Percentiles rank a stretch among this genome's conserved stretches.
Evolutionary conservation across 1,140 invertebrate species (phyloP).

Genomic region (Philotrypesis tridentata): DNA sequence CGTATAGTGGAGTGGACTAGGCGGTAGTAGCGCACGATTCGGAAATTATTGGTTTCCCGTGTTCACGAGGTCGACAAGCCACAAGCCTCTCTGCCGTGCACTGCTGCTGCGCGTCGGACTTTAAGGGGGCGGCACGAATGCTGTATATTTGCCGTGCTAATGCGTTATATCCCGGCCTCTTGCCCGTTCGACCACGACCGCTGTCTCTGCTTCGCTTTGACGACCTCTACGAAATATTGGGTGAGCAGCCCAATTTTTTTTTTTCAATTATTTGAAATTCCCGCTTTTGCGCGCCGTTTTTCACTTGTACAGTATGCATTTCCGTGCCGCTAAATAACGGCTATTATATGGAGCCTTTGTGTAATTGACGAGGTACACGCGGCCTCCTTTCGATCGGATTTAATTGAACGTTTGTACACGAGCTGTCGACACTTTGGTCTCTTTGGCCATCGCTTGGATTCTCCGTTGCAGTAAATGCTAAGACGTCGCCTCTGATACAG

Average conservation of each 20-base stretch:
- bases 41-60: slow-evolving; percentile 30
- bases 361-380: not conserved
- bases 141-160: not conserved
- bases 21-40: not conserved
- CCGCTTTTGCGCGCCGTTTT: not conserved
- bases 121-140: not conserved
- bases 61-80: not conserved
- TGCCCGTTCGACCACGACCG: not conserved
- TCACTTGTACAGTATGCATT: not conserved
- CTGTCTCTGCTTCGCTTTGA: not conserved
- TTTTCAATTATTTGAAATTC: too few relatives aligned
- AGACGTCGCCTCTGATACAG: too few relatives aligned
- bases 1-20: not conserved
- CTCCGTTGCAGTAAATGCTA: not conserved
- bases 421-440: not conserved
- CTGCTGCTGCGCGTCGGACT: not conserved
- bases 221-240: too few relatives aligned
- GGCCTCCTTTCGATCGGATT: not conserved
- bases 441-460: not conserved
- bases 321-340: not conserved
- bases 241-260: too few relatives aligned
- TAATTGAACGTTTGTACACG: not conserved
- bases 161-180: not conserved
- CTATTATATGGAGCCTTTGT: not conserved
- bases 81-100: not conserved